Percentiles rank a stretch among this genome's conserved stretches.
Conservation (phyloP, 2,888 invertebrate species). For the Polydesmus complanatus region DNA sequence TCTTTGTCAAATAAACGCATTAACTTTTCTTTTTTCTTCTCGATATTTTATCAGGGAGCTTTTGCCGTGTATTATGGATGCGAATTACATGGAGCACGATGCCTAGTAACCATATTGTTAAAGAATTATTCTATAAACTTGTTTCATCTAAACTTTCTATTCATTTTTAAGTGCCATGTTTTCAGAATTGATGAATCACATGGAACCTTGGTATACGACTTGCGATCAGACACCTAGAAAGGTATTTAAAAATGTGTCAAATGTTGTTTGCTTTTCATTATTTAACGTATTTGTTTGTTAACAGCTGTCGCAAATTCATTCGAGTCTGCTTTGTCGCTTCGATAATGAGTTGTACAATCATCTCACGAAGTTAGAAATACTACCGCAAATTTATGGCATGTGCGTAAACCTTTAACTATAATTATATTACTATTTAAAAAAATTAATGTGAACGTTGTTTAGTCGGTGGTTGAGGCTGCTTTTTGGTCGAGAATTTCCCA, state of each 20-base stretch:
- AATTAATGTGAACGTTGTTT: slow-evolving; percentile 21
- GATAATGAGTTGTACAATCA: slow-evolving; percentile 50
- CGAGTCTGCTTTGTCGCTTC: slow-evolving; percentile 21
- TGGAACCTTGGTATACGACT: slow-evolving; percentile 37
- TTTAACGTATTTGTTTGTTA: not conserved
- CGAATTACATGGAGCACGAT: slow-evolving; percentile 58
- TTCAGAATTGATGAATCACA: slow-evolving; percentile 35
- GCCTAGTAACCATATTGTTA: slow-evolving; percentile 48
- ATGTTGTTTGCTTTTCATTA: not conserved
- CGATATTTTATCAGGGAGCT: slow-evolving; percentile 47
- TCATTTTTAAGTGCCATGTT: slow-evolving; percentile 33
- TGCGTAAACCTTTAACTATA: slow-evolving; percentile 41
- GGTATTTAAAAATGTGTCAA: not conserved
- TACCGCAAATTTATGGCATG: slow-evolving; percentile 77
- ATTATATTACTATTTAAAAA: slow-evolving; percentile 4
- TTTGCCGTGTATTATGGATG: slow-evolving; percentile 49
- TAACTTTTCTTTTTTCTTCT: not conserved
- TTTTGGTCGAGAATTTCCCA: slow-evolving; percentile 69
- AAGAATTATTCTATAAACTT: slow-evolving; percentile 6
- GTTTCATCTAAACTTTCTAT: slow-evolving; percentile 1
- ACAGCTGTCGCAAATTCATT: not conserved
- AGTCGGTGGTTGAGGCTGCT: slow-evolving; percentile 71
- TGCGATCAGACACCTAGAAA: slow-evolving; percentile 25
- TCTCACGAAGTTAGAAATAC: slow-evolving; percentile 55
- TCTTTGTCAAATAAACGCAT: not conserved